Evolutionary conservation across 2,797 vertebrate species (phyloP), one percentile per base, ranked within the genome.

Genomic region (Microhierax caerulescens): DNA sequence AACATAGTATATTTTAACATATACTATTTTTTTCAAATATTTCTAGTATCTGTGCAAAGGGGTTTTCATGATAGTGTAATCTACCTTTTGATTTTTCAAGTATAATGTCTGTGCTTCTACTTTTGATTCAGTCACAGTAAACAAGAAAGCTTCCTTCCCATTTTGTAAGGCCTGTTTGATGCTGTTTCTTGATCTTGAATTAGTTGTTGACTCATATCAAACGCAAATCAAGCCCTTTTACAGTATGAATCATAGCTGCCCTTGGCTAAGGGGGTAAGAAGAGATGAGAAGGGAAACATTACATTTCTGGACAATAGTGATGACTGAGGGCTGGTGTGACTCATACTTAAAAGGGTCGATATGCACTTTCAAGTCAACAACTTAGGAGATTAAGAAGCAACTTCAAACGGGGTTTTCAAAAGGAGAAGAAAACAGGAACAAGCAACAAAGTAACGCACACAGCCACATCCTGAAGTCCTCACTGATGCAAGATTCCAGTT

Each of bases 251-350:
- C 95, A 96, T 47, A 10, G 2, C 79, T 84, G 82, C 82, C 65
- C 87, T 93, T 20, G 85, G 94, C 95, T 91, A 96, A 74, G 51
- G 78, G 91, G 50, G 68, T 86, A 75, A 88, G 87, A 65, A 48
- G 57, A 93, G 79, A 88, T 54, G 90, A 86, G 90, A 94, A 94
- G 50, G 88, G 87, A 92, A 94, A 74, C 51, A 59, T 86, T 75
- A 53, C 51, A 93, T 80, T 96, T 96, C 89, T 94, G 93, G 96
- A 94, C 89, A 95, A 70, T 83, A 3, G 64, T 61, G 96, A 80
- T 83, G 94, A 85, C 63, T 90, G 94, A 97, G 93, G 93, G 89
- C 73, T 95, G 53, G 15, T 14, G 61, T 96, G 94, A 96, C 82
- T 96, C 95, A 96, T 60, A 25, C 78, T 80, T 25, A n/a, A 91